Conservation (phyloP, 2,113 vertebrate species). For the Prolemur simus region DNA sequence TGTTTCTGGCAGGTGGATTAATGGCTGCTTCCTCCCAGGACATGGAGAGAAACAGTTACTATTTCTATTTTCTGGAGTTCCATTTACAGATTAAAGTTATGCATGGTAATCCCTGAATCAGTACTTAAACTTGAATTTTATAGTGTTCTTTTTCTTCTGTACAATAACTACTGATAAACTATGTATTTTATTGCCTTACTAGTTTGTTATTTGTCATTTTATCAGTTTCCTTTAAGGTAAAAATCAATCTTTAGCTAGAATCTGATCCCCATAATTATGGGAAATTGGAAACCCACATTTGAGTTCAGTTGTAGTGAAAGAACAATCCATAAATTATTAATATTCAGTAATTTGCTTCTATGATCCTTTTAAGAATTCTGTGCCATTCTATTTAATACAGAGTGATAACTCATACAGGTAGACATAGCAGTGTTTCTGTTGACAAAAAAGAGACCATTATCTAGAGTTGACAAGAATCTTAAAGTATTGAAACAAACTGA, state of each 20-base stretch:
- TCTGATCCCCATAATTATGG: background rate
- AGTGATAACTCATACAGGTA: background rate
- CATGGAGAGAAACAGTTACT: background rate
- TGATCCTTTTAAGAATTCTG: background rate
- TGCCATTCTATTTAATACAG: background rate
- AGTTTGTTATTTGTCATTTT: conserved; percentile 1
- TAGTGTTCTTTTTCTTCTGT: background rate
- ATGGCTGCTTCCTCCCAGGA: background rate
- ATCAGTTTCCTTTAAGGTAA: conserved; percentile 41
- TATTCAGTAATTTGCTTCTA: background rate
- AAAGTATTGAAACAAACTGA: background rate
- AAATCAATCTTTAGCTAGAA: conserved; percentile 4
- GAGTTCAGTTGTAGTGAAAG: conserved; percentile 19
- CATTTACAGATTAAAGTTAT: background rate
- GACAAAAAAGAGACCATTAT: background rate
- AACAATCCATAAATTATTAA: background rate
- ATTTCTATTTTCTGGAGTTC: background rate
- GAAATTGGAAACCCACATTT: conserved; percentile 46
- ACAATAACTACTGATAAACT: background rate
- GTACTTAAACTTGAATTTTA: conserved; percentile 15
- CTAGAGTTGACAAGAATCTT: background rate
- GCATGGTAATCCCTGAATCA: background rate
- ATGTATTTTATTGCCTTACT: background rate
- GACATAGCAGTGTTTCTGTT: background rate
- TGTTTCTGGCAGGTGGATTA: background rate